Evolutionary conservation across 2,888 invertebrate species (phyloP).

Genomic region (Pogonocherus hispidulus): DNA sequence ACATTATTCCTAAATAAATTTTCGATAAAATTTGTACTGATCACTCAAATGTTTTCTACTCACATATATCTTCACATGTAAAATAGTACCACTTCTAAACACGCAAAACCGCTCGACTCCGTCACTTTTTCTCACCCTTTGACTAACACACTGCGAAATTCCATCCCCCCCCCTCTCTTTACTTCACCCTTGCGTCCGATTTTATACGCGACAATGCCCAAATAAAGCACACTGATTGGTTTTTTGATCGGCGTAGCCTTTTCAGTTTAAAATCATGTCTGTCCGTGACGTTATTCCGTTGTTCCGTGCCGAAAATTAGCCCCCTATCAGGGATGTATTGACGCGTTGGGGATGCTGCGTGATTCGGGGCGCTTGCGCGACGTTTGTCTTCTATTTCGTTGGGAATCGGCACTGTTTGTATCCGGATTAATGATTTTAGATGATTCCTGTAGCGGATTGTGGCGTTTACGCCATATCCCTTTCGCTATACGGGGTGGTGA

Average conservation of each 20-base stretch:
- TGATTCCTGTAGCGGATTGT: too few species aligned
- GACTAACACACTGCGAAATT: conserved; percentile 40
- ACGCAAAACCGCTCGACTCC: neutral
- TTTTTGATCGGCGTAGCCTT: neutral
- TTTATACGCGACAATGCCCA: neutral
- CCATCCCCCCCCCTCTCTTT: conserved; percentile 32
- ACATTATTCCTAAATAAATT: too few species aligned
- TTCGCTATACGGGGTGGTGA: too few species aligned
- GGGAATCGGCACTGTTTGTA: too few species aligned
- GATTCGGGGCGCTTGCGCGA: too few species aligned
- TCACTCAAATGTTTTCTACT: too few species aligned
- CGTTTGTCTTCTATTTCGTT: too few species aligned
- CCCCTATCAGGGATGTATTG: too few species aligned
- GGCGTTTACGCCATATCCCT: too few species aligned
- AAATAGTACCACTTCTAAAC: neutral
- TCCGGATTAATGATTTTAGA: too few species aligned
- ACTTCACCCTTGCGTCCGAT: neutral
- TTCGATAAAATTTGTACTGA: too few species aligned
- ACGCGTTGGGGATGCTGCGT: too few species aligned
- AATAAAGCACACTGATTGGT: neutral
- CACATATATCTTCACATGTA: neutral
- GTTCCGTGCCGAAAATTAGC: neutral
- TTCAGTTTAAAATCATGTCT: neutral
- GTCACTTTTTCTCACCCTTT: conserved; percentile 7
- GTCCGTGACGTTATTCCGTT: neutral